Base-by-base conservation (phyloP, 2,797 vertebrate species). In the Lemur catta region DNA sequence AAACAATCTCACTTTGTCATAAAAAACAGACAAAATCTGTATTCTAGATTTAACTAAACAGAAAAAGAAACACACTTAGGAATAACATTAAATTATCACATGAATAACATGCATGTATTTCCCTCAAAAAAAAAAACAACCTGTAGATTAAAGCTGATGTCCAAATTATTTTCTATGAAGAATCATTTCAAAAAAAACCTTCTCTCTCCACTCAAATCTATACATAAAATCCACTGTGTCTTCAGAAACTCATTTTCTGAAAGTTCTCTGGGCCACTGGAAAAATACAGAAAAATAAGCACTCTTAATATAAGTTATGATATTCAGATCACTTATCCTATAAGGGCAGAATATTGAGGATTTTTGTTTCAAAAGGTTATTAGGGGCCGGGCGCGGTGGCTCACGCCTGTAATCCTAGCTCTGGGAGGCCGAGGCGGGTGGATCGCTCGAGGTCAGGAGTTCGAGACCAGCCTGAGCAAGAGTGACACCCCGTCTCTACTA, bases 71-170 rank as follows among this genome's bases (percentile, higher is more conserved):
- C 52, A 35, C 20, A 87, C 24, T 86, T 80, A 67, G 75, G 33
- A 91, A 78, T 72, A 95, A 65, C 17, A 81, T 61, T 89, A 38
- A 91, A 92, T 33, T 74, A 87, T 50, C 46, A 92, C 48, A 88
- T 50, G n/a, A 94, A 80, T n/a, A 55, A 95, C 20, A 74, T 59
- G 38, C 24, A 50, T 57, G 12, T 57, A 94, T 84, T 48, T 46
- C 52, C 15, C 80, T 18, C 17, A 30, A 35, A 33, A 38, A 72
- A 61, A 63, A 48, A n/a, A n/a, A 61, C n/a, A 52, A 3, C 7
- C 76, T 81, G 57, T 92, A 75, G 26, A 67, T 65, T 90, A 84
- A 26, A 91, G 57, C 75, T 65, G 61, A 95, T 28, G 10, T 38
- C 75, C 33, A 72, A 61, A 89, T 78, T 86, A 5, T 69, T 67